Evolutionary conservation across 1,140 invertebrate genomes (phyloP).

Genomic region (Lepidurus arcticus): DNA sequence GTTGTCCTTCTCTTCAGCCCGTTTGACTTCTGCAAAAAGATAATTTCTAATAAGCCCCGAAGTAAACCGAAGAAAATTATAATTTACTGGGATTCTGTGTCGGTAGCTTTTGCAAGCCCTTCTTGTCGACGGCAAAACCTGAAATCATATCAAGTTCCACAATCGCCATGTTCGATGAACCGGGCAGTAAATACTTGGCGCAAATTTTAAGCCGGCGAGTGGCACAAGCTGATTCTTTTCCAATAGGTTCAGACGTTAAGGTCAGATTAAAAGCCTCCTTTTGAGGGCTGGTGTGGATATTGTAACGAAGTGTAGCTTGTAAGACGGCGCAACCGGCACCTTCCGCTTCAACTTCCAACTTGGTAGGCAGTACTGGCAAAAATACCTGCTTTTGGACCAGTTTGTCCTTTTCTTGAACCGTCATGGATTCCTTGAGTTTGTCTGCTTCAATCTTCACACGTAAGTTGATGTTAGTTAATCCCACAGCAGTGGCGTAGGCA

Average conservation of each 20-base stretch:
- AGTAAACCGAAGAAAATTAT: too few relatives aligned
- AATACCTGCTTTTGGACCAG: constrained; percentile 45
- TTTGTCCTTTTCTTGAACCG: constrained; percentile 47
- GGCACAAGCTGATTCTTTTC: constrained; percentile 42
- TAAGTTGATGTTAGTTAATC: constrained; percentile 44
- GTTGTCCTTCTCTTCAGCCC: constrained; percentile 45
- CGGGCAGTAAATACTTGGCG: constrained; percentile 45
- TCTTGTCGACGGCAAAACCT: constrained; percentile 55
- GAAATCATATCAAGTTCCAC: constrained; percentile 59
- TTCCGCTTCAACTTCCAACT: constrained; percentile 47
- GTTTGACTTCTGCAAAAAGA: constrained; percentile 40
- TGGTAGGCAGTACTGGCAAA: constrained; percentile 46
- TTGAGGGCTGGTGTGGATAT: constrained; percentile 45
- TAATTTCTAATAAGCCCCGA: neutral
- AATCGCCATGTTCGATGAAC: constrained; percentile 57
- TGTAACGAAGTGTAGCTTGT: constrained; percentile 51
- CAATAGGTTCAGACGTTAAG: neutral
- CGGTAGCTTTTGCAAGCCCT: constrained; percentile 44
- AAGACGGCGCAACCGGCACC: constrained; percentile 53
- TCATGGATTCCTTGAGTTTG: constrained; percentile 41
- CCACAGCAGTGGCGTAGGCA: constrained; percentile 50
- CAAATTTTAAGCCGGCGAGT: constrained; percentile 45
- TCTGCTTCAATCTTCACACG: constrained; percentile 44
- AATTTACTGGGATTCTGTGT: neutral
- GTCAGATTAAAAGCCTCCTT: constrained; percentile 47